Percentiles rank a stretch among this genome's conserved stretches.
Conservation (phyloP, 1,140 invertebrate species). For the Hirudo medicinalis region DNA sequence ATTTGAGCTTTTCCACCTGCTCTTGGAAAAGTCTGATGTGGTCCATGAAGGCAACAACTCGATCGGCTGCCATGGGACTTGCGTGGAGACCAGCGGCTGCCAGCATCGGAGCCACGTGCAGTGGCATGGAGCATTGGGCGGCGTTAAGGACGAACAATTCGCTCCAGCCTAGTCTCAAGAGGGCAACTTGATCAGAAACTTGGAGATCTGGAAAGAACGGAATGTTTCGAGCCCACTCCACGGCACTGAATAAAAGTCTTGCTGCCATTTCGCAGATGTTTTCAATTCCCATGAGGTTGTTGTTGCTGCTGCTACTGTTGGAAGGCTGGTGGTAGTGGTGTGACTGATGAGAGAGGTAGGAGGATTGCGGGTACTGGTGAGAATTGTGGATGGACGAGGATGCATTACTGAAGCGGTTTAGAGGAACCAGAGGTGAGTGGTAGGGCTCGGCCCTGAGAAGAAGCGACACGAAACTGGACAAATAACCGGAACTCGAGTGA, state of each 20-base stretch:
- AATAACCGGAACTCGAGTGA: conserved; percentile 59
- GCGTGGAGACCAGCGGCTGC: conserved; percentile 81
- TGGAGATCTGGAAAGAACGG: conserved; percentile 87
- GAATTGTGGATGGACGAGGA: no score
- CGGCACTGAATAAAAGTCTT: conserved; percentile 80
- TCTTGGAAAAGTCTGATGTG: conserved; percentile 89
- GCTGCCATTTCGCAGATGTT: conserved; percentile 96
- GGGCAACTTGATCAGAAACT: conserved; percentile 64
- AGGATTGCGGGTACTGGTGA: background rate
- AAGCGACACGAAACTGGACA: conserved; percentile 86
- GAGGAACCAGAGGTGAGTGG: conserved; percentile 78
- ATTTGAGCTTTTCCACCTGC: conserved; percentile 94
- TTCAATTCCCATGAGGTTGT: conserved; percentile 47
- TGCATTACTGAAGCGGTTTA: conserved; percentile 43
- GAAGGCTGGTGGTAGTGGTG: conserved; percentile 7
- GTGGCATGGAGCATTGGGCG: conserved; percentile 84
- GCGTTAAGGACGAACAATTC: conserved; percentile 95
- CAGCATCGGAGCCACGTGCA: conserved; percentile 82
- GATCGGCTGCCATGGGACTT: conserved; percentile 87
- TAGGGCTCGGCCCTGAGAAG: conserved; percentile 88
- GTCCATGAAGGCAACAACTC: conserved; percentile 95
- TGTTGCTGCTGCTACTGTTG: conserved; percentile 51
- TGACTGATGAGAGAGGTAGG: background rate
- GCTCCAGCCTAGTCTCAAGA: conserved; percentile 86
- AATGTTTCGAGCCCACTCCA: conserved; percentile 94